Percentiles rank a stretch among this genome's conserved stretches.
phyloP scores from a whole-genome alignment of 1,140 invertebrate species.

The Drosophila seguyi region DNA sequence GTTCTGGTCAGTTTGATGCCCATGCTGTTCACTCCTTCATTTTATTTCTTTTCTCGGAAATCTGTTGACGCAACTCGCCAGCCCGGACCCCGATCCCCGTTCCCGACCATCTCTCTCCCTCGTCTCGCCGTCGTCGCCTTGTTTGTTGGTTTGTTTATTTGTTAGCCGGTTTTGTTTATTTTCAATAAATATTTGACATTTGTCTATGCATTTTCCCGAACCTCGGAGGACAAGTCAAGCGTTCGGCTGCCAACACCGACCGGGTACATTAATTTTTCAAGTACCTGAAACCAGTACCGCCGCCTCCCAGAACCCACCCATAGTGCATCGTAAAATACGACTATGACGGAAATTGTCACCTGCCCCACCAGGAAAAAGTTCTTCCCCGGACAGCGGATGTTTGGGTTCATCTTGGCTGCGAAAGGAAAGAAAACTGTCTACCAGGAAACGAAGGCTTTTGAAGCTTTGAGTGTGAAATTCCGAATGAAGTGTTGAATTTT shows the following conservation, averaged over 20 bases:
- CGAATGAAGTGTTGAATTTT: slow-evolving; percentile 58
- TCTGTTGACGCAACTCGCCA: slow-evolving; percentile 64
- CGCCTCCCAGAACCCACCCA: slow-evolving; percentile 25
- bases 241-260: slow-evolving; percentile 69
- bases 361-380: slow-evolving; percentile 42
- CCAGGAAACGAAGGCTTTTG: slow-evolving; percentile 22
- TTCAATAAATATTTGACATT: slow-evolving; percentile 84
- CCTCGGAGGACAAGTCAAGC: slow-evolving; percentile 54
- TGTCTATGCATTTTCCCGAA: slow-evolving; percentile 78
- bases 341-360: slow-evolving; percentile 47
- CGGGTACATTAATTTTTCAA: slow-evolving; percentile 82
- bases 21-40: slow-evolving; percentile 54
- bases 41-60: slow-evolving; percentile 81
- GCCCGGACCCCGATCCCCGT: background rate
- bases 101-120: slow-evolving; percentile 3
- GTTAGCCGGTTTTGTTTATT: slow-evolving; percentile 73
- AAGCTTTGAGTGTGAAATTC: slow-evolving; percentile 42
- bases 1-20: slow-evolving; percentile 79
- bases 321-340: slow-evolving; percentile 24
- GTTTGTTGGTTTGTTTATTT: slow-evolving; percentile 80
- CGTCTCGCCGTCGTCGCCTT: slow-evolving; percentile 51
- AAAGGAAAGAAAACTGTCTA: slow-evolving; percentile 56
- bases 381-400: slow-evolving; percentile 61
- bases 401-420: slow-evolving; percentile 50
- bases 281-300: slow-evolving; percentile 36